Base-by-base conservation (phyloP, 2,113 vertebrate genomes). In the Hypocryptadius cinnamomeus region DNA sequence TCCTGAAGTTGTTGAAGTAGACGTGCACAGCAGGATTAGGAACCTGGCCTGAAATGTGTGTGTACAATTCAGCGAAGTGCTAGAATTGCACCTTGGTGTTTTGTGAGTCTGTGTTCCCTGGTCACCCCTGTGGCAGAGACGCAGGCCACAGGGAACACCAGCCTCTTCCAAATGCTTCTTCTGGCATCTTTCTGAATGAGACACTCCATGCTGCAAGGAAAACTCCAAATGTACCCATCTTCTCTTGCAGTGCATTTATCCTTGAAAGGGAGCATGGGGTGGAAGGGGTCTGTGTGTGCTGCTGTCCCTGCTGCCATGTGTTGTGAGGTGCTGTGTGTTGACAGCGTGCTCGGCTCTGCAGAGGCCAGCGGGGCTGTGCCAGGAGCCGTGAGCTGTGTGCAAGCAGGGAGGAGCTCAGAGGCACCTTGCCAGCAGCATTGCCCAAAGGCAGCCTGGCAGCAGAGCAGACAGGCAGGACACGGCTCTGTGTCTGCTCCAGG, bases 1-100 rank as follows among this genome's bases (percentile, higher is more conserved):
- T 59, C 22, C 33, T 78, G 77, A 57, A 78, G 42, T 6, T 35
- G 33, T 8, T 78, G 37, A 17, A 33, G 42, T 37, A 27, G 53
- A 37, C 0, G 0, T 37, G 31, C 35, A n/a, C 5, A 3, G 35
- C 3, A 4, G 30, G 30, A 59, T 70, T 65, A n/a, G 0, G 4
- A 69, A 45, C 42, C 30, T 68, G 45, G 37, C 40, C 27, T 79
- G 56, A 53, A 57, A 47, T 11, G 3, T 53, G 30, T 5, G 8
- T 53, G 15, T 40, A 23, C 50, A 79, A 53, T 57, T 87, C n/a
- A 89, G 59, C 18, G 53, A 85, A 84, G 23, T 8, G 15, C 51
- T 82, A 31, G 57, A 85, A 47, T 17, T 65, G 39, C 37, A 44
- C 35, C 56, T 37, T 9, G 8, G 3, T 65, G 77, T 84, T 74